phyloP scores from a whole-genome alignment of 1,140 invertebrate genomes.

The Nasonia vitripennis region DNA sequence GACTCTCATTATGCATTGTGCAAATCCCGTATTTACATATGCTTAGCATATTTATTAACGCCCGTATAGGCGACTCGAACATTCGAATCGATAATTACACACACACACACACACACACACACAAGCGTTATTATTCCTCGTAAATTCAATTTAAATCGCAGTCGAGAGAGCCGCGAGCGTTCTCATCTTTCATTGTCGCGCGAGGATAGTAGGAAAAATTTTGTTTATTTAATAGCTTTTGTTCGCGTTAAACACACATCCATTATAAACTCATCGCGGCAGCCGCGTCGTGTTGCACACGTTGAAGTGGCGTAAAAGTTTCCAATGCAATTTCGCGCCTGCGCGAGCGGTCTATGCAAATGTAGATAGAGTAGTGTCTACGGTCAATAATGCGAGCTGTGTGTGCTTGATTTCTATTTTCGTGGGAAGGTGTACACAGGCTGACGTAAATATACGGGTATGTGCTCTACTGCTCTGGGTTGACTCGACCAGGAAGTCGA shows the following conservation, averaged over 20 bases:
- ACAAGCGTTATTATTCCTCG: neutral
- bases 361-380: neutral
- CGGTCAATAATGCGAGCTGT: neutral
- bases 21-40: constrained; percentile 29
- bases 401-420: neutral
- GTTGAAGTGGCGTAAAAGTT: neutral
- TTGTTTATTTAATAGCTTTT: constrained; percentile 37
- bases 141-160: constrained; percentile 25
- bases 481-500: neutral
- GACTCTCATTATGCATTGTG: constrained; percentile 34
- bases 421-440: neutral
- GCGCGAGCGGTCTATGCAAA: neutral
- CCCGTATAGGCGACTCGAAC: neutral
- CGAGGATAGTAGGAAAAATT: constrained; percentile 2
- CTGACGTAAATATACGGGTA: neutral
- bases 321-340: neutral
- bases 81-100: constrained; percentile 16
- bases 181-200: neutral
- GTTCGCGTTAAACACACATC: constrained; percentile 16
- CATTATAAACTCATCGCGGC: neutral
- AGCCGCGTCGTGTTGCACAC: neutral
- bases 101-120: too few relatives aligned
- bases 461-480: neutral
- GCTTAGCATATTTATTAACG: constrained; percentile 24
- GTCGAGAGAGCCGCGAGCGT: neutral